Conservation (phyloP, 2,797 vertebrate species). For the Melanotaenia nigrans region DNA sequence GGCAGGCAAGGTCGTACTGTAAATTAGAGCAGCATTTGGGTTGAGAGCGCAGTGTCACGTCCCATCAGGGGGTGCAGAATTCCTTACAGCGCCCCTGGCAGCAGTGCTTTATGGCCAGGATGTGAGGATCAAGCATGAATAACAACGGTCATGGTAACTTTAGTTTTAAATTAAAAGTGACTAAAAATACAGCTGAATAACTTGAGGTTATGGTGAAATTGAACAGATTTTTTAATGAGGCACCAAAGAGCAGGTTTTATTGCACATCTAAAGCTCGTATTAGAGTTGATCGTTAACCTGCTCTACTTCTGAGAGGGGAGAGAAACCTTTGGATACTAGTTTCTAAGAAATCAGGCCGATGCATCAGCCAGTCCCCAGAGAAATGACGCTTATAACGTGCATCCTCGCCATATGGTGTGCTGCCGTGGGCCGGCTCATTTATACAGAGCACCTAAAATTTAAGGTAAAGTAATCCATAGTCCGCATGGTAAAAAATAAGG, state of each 20-base stretch:
- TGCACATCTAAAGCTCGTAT: constrained; percentile 17
- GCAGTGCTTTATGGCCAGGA: constrained; percentile 44
- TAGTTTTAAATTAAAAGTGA: constrained; percentile 21
- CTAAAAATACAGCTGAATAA: constrained; percentile 23
- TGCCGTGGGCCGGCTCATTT: constrained; percentile 20
- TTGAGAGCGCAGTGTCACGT: constrained; percentile 55
- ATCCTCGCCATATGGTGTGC: constrained; percentile 46
- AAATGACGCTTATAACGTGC: constrained; percentile 45
- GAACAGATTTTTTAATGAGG: constrained; percentile 18
- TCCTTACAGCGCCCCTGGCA: constrained; percentile 64
- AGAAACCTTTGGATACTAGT: constrained; percentile 13
- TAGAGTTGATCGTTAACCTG: constrained; percentile 31
- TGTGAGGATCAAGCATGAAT: constrained; percentile 41
- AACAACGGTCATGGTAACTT: constrained; percentile 24
- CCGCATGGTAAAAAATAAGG: not conserved
- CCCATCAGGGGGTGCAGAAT: constrained; percentile 67
- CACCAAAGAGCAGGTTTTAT: constrained; percentile 29
- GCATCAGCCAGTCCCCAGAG: constrained; percentile 47
- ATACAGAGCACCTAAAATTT: constrained; percentile 12
- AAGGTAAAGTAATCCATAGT: constrained; percentile 12
- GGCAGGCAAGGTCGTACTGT: constrained; percentile 55
- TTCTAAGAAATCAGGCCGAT: constrained; percentile 43
- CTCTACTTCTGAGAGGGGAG: constrained; percentile 21
- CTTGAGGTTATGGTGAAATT: constrained; percentile 7
- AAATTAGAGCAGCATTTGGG: constrained; percentile 62